Evolutionary conservation across 2,888 invertebrate genomes (phyloP).

Genomic region (Sinelater perroti): DNA sequence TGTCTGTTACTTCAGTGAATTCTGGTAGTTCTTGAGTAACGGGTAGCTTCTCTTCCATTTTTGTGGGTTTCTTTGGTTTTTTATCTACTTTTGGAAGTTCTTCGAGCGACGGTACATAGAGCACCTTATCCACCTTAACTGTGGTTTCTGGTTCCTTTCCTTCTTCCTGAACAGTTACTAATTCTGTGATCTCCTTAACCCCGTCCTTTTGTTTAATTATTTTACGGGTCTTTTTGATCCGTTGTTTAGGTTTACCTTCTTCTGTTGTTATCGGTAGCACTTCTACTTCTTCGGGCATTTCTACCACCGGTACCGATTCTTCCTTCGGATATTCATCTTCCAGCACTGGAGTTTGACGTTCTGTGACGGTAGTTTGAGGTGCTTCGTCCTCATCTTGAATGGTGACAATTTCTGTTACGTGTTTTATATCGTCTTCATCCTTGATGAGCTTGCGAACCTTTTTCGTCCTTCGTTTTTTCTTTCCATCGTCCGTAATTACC

Average conservation of each 20-base stretch:
- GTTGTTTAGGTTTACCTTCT: conserved; percentile 46
- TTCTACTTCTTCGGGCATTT: conserved; percentile 42
- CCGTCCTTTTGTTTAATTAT: conserved; percentile 21
- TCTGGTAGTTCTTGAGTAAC: conserved; percentile 45
- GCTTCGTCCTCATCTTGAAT: conserved; percentile 58
- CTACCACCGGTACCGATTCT: conserved; percentile 45
- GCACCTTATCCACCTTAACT: conserved; percentile 39
- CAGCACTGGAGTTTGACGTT: conserved; percentile 1
- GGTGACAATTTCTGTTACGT: conserved; percentile 61
- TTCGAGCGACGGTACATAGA: conserved; percentile 26
- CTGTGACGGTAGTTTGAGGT: conserved; percentile 51
- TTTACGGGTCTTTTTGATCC: conserved; percentile 33
- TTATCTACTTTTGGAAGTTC: conserved; percentile 47
- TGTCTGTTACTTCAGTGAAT: conserved; percentile 47
- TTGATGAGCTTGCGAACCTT: conserved; percentile 57
- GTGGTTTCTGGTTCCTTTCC: conserved; percentile 41
- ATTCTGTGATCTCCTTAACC: conserved; percentile 33
- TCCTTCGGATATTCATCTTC: conserved; percentile 34
- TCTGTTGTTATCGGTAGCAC: conserved; percentile 43
- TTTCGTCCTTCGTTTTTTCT: conserved; percentile 22
- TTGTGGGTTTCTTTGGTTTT: conserved; percentile 39
- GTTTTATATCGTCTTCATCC: conserved; percentile 58
- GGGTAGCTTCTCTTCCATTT: conserved; percentile 43
- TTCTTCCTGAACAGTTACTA: conserved; percentile 47
- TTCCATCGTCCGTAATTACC: conserved; percentile 32